These are phyloP conservation scores for Manacus vitellinus DNA, from an alignment of 2,113 vertebrate species.

Conservation along the genomic window DNA sequence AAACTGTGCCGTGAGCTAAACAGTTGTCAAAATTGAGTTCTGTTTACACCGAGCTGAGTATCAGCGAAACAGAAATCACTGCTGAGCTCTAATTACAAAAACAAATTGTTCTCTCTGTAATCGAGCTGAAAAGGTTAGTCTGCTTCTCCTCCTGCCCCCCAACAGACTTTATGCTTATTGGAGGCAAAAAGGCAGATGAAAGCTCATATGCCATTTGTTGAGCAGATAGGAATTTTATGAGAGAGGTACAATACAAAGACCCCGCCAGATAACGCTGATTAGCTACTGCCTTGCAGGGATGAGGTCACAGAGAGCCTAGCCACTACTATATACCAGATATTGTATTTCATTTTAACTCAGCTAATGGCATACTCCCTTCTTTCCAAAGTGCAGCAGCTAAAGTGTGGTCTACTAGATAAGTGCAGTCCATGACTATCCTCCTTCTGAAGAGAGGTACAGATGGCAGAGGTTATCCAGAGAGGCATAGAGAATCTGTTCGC, in stretches of 20 bases:
- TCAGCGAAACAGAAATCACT: slow-evolving; percentile 59
- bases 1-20: slow-evolving; percentile 74
- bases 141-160: neutral
- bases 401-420: neutral
- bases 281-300: slow-evolving; percentile 14
- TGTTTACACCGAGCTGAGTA: slow-evolving; percentile 67
- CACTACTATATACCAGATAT: neutral
- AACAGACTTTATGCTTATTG: neutral
- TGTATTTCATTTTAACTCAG: slow-evolving; percentile 40
- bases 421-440: neutral
- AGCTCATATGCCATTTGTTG: neutral
- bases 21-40: slow-evolving; percentile 72
- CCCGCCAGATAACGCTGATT: neutral
- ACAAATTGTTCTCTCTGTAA: slow-evolving; percentile 58
- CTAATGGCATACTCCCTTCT: neutral
- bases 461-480: neutral
- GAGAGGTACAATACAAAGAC: neutral
- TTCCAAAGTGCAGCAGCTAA: neutral
- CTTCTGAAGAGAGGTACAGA: neutral
- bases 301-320: neutral
- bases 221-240: neutral
- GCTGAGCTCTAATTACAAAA: slow-evolving; percentile 63
- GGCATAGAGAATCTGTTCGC: neutral
- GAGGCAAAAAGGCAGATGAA: neutral
- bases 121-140: slow-evolving; percentile 51